Base-by-base conservation (phyloP, 2,888 invertebrate genomes). In the Stictocephala bisonia region DNA sequence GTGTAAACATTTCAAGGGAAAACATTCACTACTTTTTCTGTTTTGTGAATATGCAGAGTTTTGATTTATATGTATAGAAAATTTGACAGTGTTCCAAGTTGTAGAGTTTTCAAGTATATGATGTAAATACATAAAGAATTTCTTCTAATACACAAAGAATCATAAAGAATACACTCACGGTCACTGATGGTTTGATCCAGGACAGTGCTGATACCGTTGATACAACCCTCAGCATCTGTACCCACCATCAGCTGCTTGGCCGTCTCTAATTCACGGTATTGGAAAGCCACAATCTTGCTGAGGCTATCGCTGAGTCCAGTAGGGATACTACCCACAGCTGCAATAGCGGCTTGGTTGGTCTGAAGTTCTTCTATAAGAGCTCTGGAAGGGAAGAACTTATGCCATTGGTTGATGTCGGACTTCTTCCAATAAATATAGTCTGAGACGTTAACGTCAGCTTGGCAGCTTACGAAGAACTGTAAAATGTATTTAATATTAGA, bases 361-460 rank as follows among this genome's bases (percentile, higher is more conserved):
- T 7, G 26, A 13, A n/a, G 64, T 27, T 64, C 64, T 22, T 64
- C 64, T 27, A 41, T 15, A n/a, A 64, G 44, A 3, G 9, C 44
- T 7, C 64, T 1, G 44, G 24, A 24, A 13, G 64, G 64, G 64
- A 64, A 64, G 64, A 44, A 64, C 24, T 64, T n/a, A 11, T 64
- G 44, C 64, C 64, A 64, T 1, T 26, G 26, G 11, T n/a, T 3
- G 41, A 64, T 64, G 64, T 64, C 64, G 15, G 20, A 1, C 44
- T 64, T 64, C 64, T 64, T 41, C 64, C 64, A 64, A 44, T 64
- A 64, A 44, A 64, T 64, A 18, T 64, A 64, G 41, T 64, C 44
- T 7, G 26, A 27, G 15, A 64, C 44, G 13, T 26, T 26, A 15
- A 26, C 18, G 27, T 44, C 64, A 3, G 22, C 44, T n/a, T n/a